phyloP scores from a whole-genome alignment of 1,140 invertebrate species.

The Drosophila aff. region DNA sequence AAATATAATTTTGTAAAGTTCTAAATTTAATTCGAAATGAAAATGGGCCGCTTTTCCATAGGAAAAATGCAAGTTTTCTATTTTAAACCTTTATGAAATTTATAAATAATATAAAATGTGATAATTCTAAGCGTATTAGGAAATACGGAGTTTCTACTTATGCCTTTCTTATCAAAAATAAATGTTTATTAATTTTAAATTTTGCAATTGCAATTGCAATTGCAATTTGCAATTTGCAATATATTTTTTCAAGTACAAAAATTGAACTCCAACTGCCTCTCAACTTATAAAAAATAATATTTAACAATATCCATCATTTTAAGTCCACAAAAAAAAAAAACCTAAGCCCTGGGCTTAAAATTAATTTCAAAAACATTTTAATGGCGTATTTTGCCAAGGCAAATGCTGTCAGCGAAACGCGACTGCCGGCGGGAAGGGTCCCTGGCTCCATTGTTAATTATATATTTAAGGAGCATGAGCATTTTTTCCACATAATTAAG shows the following conservation, averaged over 20 bases:
- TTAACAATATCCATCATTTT: background rate
- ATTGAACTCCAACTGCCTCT: background rate
- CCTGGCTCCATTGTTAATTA: conserved; percentile 22
- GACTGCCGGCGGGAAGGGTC: background rate
- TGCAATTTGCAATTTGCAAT: too few relatives aligned
- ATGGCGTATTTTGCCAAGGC: conserved; percentile 6
- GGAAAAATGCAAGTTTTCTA: too few relatives aligned
- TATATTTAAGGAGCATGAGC: conserved; percentile 3
- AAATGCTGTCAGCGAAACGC: conserved; percentile 5
- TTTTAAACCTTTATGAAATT: too few relatives aligned
- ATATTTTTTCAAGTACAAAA: background rate
- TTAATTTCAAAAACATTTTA: background rate
- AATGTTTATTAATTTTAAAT: too few relatives aligned
- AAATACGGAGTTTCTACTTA: too few relatives aligned
- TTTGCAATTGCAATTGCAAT: too few relatives aligned
- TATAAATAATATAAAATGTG: too few relatives aligned
- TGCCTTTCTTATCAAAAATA: too few relatives aligned
- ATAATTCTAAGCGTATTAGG: too few relatives aligned
- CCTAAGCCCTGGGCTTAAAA: background rate
- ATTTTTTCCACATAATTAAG: conserved; percentile 39
- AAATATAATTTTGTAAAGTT: too few relatives aligned
- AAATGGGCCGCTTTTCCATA: too few relatives aligned
- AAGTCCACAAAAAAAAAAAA: background rate
- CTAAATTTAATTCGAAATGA: too few relatives aligned
- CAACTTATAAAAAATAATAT: background rate